Evolutionary conservation across 2,888 invertebrate species (phyloP), one percentile per base, ranked within the genome.

Genomic region (Empis stercorea): DNA sequence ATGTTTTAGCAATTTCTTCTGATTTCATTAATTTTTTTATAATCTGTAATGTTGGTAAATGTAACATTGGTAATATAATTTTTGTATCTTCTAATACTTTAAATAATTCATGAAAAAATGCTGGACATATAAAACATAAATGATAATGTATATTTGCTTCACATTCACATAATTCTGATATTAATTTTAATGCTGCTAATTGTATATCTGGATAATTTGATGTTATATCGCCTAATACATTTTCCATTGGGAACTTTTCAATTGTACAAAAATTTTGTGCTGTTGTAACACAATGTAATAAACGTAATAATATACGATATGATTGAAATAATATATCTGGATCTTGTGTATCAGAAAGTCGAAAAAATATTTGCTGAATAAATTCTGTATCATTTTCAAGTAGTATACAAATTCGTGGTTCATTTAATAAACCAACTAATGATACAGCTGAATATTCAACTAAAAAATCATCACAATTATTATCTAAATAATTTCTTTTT

Each of bases 21-120:
- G 44, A 37, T 13, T 41, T 27, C 43, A 51, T 41, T 23, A 51
- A 14, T 3, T 20, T 32, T 15, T 34, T 36, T 3, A 47, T 44
- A 3, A 51, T 37, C 10, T 41, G 15, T 7, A 51, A 14, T 10
- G 45, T 23, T 11, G 17, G 14, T 16, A 23, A 11, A 39, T 47
- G 47, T 10, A 32, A 23, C 14, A 44, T 39, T 9, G 5, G 3
- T 20, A 38, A 44, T 7, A 6, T 9, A 27, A 27, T 9, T 27
- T 27, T 11, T 13, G 45, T 17, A 36, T 44, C 45, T 14, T 52
- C 48, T 7, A 52, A 14, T 10, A 52, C 42, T 17, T 45, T 44
- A 41, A 51, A 52, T 30, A 48, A 41, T 42, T 44, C 39, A 10
- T 49, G 45, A n/a, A 51, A 51, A 43, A 51, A 49, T 16, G 14